Evolutionary conservation across 2,797 vertebrate genomes (phyloP).

Genomic region (Scolopax rusticola): DNA sequence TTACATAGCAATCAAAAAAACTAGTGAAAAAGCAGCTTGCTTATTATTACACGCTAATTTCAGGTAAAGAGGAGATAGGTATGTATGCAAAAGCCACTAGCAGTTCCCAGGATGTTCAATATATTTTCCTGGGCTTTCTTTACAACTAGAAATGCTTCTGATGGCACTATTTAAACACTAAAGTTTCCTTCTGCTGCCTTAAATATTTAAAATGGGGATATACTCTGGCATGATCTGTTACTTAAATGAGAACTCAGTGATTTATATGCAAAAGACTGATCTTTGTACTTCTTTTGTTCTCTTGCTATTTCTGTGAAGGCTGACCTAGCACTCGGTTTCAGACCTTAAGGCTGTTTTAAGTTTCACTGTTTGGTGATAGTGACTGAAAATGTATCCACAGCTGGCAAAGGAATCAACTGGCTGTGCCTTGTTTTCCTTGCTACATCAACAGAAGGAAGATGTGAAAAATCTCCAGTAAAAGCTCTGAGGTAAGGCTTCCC

Average conservation of each 20-base stretch:
- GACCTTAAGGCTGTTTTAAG: neutral
- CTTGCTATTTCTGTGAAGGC: neutral
- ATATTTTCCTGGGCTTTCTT: neutral
- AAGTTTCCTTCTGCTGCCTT: neutral
- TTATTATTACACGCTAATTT: neutral
- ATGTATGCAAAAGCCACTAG: neutral
- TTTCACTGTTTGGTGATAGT: neutral
- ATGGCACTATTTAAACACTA: neutral
- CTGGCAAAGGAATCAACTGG: neutral
- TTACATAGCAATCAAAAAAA: neutral
- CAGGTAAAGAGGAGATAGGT: neutral
- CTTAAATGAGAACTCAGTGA: neutral
- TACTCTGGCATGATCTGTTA: neutral
- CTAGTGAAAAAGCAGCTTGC: neutral
- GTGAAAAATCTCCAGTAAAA: neutral
- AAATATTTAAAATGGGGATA: neutral
- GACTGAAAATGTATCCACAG: neutral
- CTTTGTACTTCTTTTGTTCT: neutral
- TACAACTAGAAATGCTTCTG: neutral
- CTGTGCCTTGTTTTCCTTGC: neutral
- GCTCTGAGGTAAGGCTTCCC: neutral
- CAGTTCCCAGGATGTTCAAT: neutral
- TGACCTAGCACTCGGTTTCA: neutral
- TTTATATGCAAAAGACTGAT: neutral
- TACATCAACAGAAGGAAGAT: neutral